These are phyloP conservation scores for Lepidochrysops patricia DNA, from an alignment of 2,888 invertebrate species.

Conservation along the genomic window DNA sequence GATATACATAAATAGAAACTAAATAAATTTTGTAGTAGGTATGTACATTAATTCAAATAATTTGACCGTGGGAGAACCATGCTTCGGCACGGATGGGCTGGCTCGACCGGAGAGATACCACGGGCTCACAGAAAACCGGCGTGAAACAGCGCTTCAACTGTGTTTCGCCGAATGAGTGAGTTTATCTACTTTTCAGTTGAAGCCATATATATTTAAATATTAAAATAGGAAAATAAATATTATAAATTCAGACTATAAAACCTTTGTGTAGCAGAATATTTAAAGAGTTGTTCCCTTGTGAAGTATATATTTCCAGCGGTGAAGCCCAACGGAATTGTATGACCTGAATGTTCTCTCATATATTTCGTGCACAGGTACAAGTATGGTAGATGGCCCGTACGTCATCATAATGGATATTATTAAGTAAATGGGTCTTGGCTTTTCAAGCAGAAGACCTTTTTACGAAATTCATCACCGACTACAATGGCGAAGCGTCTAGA, in stretches of 20 bases:
- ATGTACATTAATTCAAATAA: too few species aligned
- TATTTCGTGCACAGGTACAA: background rate
- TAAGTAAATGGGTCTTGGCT: background rate
- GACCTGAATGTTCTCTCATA: background rate
- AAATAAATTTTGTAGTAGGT: too few species aligned
- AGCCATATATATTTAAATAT: background rate
- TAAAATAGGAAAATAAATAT: background rate
- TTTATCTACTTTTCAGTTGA: too few species aligned
- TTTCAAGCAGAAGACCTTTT: background rate
- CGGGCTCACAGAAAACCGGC: too few species aligned
- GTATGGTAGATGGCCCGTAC: background rate
- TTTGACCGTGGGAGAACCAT: too few species aligned
- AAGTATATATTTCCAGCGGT: background rate
- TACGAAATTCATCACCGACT: background rate
- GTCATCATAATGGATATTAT: background rate
- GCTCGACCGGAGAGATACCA: too few species aligned
- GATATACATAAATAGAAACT: too few species aligned
- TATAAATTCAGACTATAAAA: background rate
- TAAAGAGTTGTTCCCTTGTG: background rate
- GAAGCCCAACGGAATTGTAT: background rate
- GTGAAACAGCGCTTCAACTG: too few species aligned
- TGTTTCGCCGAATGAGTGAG: too few species aligned
- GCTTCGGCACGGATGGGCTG: too few species aligned
- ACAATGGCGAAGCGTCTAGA: too few species aligned
- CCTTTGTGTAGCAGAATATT: background rate